Base-by-base conservation (phyloP, 2,888 invertebrate genomes). In the Psococerastis gibbosa region DNA sequence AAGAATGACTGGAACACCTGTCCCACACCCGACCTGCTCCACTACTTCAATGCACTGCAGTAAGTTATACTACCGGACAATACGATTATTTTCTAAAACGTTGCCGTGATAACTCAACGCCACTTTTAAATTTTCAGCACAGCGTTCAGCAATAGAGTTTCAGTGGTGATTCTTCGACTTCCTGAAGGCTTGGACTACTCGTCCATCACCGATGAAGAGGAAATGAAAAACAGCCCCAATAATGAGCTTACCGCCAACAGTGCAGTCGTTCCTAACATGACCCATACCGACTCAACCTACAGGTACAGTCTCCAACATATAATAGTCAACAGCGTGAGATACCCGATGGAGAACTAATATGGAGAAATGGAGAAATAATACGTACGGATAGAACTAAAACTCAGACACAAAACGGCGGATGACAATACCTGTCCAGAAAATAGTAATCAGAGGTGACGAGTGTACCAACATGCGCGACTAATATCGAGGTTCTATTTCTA, bases 41-140 rank as follows among this genome's bases (percentile, higher is more conserved):
- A 83, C 2, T 97, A 97, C 64, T 92, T 97, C 62, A 83, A 88
- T 55, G 78, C 89, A 31, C 70, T 97, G 48, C 91, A 94, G 94
- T 95, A 61, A 76, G 84, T 68, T 34, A 5, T 3, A 6, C 23
- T 13, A 6, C 11, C 11, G 13, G 18, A 33, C 43, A n/a, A n/a
- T n/a, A n/a, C n/a, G n/a, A n/a, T n/a, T n/a, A n/a, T n/a, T n/a
- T n/a, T n/a, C n/a, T n/a, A n/a, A n/a, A n/a, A n/a, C n/a, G n/a
- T n/a, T n/a, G n/a, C n/a, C n/a, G n/a, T n/a, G n/a, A n/a, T n/a
- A n/a, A n/a, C 27, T 27, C 6, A 27, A 27, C 27, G 27, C 33
- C n/a, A 31, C 22, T 33, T 35, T 32, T 50, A 32, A 35, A 81
- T 32, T 46, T 47, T 16, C 56, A 71, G 92, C 59, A 80, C 89